Conservation (phyloP, 2,797 vertebrate genomes). For the Siniperca obscura region DNA sequence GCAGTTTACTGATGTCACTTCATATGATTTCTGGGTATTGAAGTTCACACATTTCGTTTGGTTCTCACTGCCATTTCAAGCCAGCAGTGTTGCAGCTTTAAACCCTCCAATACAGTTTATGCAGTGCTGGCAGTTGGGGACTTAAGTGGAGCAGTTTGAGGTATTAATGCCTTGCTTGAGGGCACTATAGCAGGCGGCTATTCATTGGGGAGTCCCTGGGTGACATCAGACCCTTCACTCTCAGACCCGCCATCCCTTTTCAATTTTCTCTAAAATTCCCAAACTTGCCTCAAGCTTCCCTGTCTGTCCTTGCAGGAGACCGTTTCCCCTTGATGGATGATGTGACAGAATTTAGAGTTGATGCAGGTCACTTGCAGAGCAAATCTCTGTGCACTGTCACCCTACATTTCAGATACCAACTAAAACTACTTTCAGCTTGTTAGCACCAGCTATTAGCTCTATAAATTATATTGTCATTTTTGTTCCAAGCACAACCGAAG, state of each 20-base stretch:
- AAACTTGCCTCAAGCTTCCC: constrained; percentile 23
- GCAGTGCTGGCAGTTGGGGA: constrained; percentile 30
- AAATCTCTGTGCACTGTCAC: background rate
- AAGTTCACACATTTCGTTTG: constrained; percentile 56
- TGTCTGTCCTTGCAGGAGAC: constrained; percentile 36
- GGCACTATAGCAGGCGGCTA: constrained; percentile 30
- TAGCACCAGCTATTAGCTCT: constrained; percentile 12
- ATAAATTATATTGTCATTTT: constrained; percentile 25
- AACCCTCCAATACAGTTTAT: constrained; percentile 17
- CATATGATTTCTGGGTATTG: constrained; percentile 45
- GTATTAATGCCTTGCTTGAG: constrained; percentile 58
- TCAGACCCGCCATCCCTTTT: constrained; percentile 31
- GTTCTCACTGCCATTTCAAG: constrained; percentile 31
- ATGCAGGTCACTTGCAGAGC: constrained; percentile 30
- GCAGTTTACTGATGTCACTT: constrained; percentile 46
- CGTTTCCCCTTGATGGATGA: constrained; percentile 46
- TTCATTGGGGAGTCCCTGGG: constrained; percentile 33
- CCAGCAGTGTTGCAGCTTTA: constrained; percentile 32
- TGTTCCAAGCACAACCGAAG: constrained; percentile 23
- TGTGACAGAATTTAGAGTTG: constrained; percentile 41
- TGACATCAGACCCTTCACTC: constrained; percentile 57
- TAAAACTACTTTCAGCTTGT: constrained; percentile 15
- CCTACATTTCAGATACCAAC: constrained; percentile 12
- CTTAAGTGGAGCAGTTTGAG: constrained; percentile 45
- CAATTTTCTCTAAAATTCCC: constrained; percentile 38